Evolutionary conservation across 2,113 vertebrate species (phyloP).

Genomic region (Syrrhaptes paradoxus): DNA sequence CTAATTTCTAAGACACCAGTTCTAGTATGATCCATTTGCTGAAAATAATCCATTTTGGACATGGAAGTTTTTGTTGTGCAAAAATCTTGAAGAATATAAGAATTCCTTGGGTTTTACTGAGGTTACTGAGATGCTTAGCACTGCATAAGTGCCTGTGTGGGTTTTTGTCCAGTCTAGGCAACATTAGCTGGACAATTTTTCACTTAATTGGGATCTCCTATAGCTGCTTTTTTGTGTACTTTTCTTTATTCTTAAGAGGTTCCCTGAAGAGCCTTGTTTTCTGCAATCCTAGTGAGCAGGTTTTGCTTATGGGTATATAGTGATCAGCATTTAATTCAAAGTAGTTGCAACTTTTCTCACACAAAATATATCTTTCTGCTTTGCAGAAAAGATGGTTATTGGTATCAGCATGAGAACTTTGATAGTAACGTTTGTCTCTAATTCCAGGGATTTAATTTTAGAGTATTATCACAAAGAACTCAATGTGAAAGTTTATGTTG

Average conservation of each 20-base stretch:
- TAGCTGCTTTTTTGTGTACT: background rate
- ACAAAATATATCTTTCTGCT: background rate
- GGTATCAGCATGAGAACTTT: background rate
- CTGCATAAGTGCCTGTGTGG: background rate
- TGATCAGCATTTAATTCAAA: background rate
- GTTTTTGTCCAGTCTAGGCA: background rate
- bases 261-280: background rate
- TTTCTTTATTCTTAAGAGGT: background rate
- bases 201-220: background rate
- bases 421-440: background rate
- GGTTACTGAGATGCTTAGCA: background rate
- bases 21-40: background rate
- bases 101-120: background rate
- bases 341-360: background rate
- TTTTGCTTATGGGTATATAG: background rate
- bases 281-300: background rate
- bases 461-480: background rate
- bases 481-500: background rate
- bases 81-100: background rate
- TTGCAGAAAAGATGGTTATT: background rate
- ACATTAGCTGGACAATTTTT: background rate
- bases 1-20: background rate
- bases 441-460: background rate
- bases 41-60: background rate
- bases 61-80: background rate